Conservation (phyloP, 2,113 vertebrate genomes). For the Rhinopithecus roxellana region DNA sequence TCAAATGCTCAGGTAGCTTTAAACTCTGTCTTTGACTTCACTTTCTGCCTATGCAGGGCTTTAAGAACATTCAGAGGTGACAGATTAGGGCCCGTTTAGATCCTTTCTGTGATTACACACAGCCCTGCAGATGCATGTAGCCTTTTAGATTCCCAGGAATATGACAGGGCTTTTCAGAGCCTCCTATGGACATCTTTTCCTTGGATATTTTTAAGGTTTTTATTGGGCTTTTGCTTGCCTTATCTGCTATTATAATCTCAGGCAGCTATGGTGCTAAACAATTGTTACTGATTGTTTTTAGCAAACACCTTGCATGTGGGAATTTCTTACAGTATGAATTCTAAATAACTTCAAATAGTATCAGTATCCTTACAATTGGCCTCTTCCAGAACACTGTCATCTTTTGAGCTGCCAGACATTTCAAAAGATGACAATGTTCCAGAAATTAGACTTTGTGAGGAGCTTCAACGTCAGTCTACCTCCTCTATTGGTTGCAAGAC, state of each 20-base stretch:
- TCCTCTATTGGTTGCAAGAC: neutral
- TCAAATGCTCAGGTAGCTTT: neutral
- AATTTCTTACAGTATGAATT: neutral
- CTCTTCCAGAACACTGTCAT: neutral
- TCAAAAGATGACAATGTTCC: neutral
- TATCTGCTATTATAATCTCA: neutral
- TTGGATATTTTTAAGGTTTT: neutral
- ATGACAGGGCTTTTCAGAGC: neutral
- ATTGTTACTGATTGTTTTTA: neutral
- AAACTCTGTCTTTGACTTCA: neutral
- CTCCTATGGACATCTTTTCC: neutral
- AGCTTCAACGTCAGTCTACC: neutral
- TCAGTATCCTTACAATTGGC: neutral
- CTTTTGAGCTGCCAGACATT: neutral
- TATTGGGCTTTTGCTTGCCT: neutral
- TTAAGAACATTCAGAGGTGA: neutral
- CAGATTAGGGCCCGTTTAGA: neutral
- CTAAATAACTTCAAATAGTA: neutral
- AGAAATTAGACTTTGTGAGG: neutral
- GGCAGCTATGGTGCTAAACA: neutral
- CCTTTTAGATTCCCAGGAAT: neutral
- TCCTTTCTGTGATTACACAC: neutral
- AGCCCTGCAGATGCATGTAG: neutral
- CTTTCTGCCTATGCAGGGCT: neutral
- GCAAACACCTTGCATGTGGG: neutral